Evolutionary conservation across 2,888 invertebrate genomes (phyloP).

Genomic region (Amblyjoppa fuscipennis): DNA sequence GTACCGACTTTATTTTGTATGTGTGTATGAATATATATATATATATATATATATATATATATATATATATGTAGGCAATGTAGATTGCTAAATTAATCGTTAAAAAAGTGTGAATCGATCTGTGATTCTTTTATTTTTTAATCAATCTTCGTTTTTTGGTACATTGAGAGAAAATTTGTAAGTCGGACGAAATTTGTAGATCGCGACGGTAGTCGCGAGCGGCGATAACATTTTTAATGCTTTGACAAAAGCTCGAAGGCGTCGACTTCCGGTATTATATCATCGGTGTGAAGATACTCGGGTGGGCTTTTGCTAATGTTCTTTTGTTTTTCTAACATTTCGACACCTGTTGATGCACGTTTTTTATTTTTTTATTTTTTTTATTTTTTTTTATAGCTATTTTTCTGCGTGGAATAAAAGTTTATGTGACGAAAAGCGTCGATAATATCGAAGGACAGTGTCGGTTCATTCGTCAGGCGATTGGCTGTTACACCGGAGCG

Average conservation of each 20-base stretch:
- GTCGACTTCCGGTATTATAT: neutral
- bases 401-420: neutral
- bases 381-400: neutral
- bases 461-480: neutral
- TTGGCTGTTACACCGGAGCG: neutral
- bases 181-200: neutral
- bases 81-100: no score
- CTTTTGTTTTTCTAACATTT: neutral
- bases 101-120: no score
- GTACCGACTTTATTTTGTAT: slow-evolving; percentile 4
- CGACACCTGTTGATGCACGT: neutral
- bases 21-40: neutral
- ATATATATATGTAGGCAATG: no score
- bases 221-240: neutral
- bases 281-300: neutral
- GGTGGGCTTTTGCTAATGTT: neutral
- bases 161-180: neutral
- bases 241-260: neutral
- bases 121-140: no score
- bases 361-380: neutral
- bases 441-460: neutral
- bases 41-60: neutral
- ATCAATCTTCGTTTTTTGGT: no score
- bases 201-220: neutral
- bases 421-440: neutral